These are phyloP conservation scores for Suillia variegata DNA, from an alignment of 2,888 invertebrate species.

Conservation along the genomic window DNA sequence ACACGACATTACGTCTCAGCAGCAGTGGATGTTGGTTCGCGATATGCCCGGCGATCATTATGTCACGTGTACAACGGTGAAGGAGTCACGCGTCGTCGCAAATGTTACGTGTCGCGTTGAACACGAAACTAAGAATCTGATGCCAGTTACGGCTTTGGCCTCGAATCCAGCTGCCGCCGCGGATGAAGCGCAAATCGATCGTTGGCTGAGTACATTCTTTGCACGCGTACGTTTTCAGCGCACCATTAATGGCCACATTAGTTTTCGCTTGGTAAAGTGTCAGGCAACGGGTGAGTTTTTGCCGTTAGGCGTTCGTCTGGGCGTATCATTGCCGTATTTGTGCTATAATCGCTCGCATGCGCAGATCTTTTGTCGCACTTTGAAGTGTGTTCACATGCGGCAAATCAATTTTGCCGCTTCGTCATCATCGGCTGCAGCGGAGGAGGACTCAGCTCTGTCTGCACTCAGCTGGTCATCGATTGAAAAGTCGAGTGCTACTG, in stretches of 20 bases:
- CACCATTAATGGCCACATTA: constrained; percentile 77
- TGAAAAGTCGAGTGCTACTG: constrained; percentile 50
- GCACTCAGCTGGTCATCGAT: constrained; percentile 65
- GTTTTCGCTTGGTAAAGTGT: constrained; percentile 75
- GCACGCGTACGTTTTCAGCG: constrained; percentile 68
- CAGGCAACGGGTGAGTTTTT: constrained; percentile 67
- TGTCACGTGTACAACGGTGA: constrained; percentile 82
- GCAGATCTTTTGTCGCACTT: constrained; percentile 65
- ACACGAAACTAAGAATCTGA: constrained; percentile 69
- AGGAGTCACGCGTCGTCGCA: constrained; percentile 77
- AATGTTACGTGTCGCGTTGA: constrained; percentile 81
- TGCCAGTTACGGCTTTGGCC: constrained; percentile 61
- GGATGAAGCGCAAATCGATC: constrained; percentile 65
- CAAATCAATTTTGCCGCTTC: constrained; percentile 63
- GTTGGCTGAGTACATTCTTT: constrained; percentile 77
- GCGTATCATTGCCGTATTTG: constrained; percentile 80
- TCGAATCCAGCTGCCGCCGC: constrained; percentile 62
- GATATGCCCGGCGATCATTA: constrained; percentile 78
- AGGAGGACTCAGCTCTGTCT: constrained; percentile 31
- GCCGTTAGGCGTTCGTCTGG: constrained; percentile 74
- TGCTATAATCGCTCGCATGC: constrained; percentile 76
- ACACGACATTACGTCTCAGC: constrained; percentile 73
- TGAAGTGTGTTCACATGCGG: constrained; percentile 67
- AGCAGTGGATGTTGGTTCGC: constrained; percentile 79
- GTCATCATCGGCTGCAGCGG: constrained; percentile 12